Evolutionary conservation across 53 echinoderm and acorn worm genomes (phyloP), one percentile per base, ranked within the genome.

Genomic region (Echinarachnius parma): DNA sequence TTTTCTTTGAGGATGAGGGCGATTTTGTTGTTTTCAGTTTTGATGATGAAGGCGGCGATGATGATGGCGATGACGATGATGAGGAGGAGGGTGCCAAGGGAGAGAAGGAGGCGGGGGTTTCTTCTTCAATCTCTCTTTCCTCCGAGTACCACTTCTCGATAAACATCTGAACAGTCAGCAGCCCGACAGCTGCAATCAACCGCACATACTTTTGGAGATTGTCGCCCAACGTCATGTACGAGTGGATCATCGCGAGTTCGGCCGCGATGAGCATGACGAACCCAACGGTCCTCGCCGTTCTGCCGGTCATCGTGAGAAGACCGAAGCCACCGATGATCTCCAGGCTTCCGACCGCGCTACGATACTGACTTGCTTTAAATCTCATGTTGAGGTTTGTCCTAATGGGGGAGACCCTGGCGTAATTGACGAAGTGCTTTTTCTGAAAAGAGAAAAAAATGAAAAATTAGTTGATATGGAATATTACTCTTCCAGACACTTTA

Each of bases 351-450:
- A 89, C 62, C 29, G 77, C 83, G 37, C 77, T 71, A 21, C 93
- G 93, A 63, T 93, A 93, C 32, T 93, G 83, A 22, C 79, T 90
- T 26, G 83, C 93, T 29, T 89, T 86, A 59, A 86, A 62, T 31
- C 77, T 75, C 61, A 90, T 50, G 67, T 90, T 83, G 23, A 86
- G 64, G 31, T 75, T 61, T 4, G 80, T 82, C 9, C 87, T 81
- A 21, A 96, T 79, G 0, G 96, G 96, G 21, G 85, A 82, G 2
- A 87, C 81, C 46, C 87, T 75, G 29, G 96, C 91, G 79, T 95
- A 95, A 65, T 95, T 95, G 46, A 90, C 91, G 85, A 95, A 95
- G 59, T 96, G 90, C 77, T 91, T 91, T 76, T 90, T 91, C 95
- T 95, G 74, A 15, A 61, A 29, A 26, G 36, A 25, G 56, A 56